phyloP scores from a whole-genome alignment of 2,113 vertebrate species.

The Pluvialis apricaria region DNA sequence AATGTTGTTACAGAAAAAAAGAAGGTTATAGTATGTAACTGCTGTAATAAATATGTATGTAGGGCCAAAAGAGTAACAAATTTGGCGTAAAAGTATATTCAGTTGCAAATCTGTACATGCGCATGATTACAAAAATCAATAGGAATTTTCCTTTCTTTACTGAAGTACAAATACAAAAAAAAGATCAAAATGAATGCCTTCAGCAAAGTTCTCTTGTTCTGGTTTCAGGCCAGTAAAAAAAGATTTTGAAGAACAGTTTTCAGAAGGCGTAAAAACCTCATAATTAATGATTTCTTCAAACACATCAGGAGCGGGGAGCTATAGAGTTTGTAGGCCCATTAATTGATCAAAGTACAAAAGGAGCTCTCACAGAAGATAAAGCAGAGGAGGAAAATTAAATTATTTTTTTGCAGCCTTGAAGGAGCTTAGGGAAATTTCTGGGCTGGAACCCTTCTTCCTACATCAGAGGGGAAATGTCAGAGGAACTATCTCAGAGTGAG shows the following conservation, averaged over 20 bases:
- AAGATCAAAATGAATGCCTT: slow-evolving; percentile 16
- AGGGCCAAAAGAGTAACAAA: neutral
- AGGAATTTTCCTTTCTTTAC: neutral
- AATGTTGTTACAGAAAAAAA: neutral
- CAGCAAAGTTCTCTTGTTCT: neutral
- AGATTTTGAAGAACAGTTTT: slow-evolving; percentile 33
- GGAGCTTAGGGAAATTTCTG: slow-evolving; percentile 10
- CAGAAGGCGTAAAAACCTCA: neutral
- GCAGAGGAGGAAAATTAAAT: slow-evolving; percentile 24
- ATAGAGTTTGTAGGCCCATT: slow-evolving; percentile 26
- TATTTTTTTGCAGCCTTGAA: slow-evolving; percentile 1
- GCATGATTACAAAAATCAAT: neutral
- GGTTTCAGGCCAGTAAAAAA: neutral
- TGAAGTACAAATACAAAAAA: neutral
- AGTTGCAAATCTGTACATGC: neutral
- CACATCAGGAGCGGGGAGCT: slow-evolving; percentile 5
- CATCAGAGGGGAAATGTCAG: slow-evolving; percentile 5
- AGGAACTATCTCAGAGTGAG: neutral
- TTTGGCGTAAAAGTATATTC: neutral
- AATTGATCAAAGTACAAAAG: slow-evolving; percentile 54
- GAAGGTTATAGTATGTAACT: neutral
- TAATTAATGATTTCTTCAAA: slow-evolving; percentile 57
- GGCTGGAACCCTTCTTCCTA: neutral
- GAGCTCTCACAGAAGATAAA: slow-evolving; percentile 27
- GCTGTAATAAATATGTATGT: neutral